These are phyloP conservation scores for Tiliacea aurago DNA, from an alignment of 2,888 invertebrate genomes.

Conservation along the genomic window DNA sequence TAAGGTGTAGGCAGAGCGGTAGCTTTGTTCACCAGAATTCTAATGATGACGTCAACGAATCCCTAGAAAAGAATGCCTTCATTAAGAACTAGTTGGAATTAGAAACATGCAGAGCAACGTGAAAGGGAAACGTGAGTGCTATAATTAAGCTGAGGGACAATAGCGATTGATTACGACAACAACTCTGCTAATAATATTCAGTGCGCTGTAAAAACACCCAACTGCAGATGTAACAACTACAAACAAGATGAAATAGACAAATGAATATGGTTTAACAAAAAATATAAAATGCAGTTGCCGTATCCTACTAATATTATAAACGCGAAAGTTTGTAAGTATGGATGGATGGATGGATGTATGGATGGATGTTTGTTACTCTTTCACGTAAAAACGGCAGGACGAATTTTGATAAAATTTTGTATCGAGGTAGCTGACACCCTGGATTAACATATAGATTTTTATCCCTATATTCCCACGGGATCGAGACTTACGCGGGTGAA, in stretches of 20 bases:
- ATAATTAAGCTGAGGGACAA: constrained; percentile 1
- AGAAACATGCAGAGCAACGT: neutral
- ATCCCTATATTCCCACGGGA: too few species aligned
- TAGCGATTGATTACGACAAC: neutral
- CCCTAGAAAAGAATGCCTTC: neutral
- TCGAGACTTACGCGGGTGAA: too few species aligned
- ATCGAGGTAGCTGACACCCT: too few species aligned
- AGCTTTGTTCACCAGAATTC: neutral
- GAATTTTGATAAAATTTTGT: too few species aligned
- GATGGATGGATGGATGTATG: too few species aligned
- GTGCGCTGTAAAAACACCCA: too few species aligned
- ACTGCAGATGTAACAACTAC: neutral
- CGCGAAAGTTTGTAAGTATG: too few species aligned
- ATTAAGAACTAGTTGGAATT: neutral
- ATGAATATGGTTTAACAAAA: neutral
- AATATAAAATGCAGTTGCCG: neutral
- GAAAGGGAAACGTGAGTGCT: neutral
- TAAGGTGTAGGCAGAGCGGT: neutral
- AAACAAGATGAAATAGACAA: neutral
- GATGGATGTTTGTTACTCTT: too few species aligned
- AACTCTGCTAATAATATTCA: neutral
- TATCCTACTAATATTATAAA: too few species aligned
- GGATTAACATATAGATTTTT: too few species aligned
- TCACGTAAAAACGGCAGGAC: too few species aligned
- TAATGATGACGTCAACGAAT: neutral